Base-by-base conservation (phyloP, 2,113 vertebrate genomes). In the Columba livia region DNA sequence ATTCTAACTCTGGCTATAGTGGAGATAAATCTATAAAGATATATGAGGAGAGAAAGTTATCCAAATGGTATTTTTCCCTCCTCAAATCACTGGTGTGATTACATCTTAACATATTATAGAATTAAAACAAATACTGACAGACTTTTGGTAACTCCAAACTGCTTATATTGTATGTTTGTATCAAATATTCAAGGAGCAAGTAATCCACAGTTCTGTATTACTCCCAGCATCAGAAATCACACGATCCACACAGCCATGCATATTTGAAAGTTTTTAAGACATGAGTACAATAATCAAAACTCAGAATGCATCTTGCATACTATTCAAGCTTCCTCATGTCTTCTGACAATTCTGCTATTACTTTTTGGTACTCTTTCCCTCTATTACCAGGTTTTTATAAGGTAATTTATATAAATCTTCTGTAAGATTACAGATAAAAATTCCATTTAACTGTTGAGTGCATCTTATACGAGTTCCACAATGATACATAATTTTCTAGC, bases 371-470 rank as follows among this genome's bases (percentile, higher is more conserved):
- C 34, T 60, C 70, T 78, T 80, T 92, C 24, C 51, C 26, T 78
- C 56, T 91, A 88, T 90, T 90, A 88, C 53, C 32, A 64, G 88
- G 88, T 91, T 96, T 96, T 96, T 74, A 80, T 94, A 94, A 88
- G 29, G 88, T 79, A 96, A 92, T 94, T 94, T 81, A 84, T 88
- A 95, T 93, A 97, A 94, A 88, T 93, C 92, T 93, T 93, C 83
- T 47, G 17, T 73, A 85, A 95, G 80, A 96, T 91, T 95, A 96
- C 54, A 82, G 90, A 89, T 91, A 38, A 94, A 96, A 97, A 95
- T 82, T 93, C 82, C 75, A 95, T 95, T 96, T 93, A 96, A 96
- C 93, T 94, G 85, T 72, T 96, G 88, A 95, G 85, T 88, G 90
- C 79, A 91, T 93, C 85, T 95, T 90, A 92, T 64, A 90, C 0